Conservation (phyloP, 2,113 vertebrate genomes). For the Acrocephalus kingi region DNA sequence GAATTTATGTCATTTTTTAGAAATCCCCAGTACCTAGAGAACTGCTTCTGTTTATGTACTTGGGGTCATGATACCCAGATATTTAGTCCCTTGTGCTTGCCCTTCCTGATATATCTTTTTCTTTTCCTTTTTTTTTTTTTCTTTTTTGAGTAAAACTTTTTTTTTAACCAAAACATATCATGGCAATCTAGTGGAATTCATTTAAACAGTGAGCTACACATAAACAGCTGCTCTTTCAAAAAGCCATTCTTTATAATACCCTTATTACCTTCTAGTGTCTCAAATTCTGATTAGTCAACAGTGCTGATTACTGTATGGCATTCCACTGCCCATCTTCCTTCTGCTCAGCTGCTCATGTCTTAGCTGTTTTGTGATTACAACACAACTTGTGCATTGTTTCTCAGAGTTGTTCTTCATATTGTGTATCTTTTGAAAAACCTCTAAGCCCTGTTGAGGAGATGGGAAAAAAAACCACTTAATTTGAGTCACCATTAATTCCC, state of each 20-base stretch:
- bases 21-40: constrained; percentile 31
- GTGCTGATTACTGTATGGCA: constrained; percentile 93
- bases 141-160: constrained; percentile 67
- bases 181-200: constrained; percentile 78
- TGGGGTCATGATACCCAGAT: constrained; percentile 34
- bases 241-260: constrained; percentile 94
- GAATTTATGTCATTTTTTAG: constrained; percentile 42
- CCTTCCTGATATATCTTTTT: neutral
- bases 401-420: constrained; percentile 80
- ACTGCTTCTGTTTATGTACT: constrained; percentile 11
- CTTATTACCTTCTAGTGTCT: constrained; percentile 97
- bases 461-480: neutral
- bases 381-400: constrained; percentile 96
- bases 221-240: constrained; percentile 98
- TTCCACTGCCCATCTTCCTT: constrained; percentile 94
- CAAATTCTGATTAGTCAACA: constrained; percentile 99
- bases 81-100: constrained; percentile 52
- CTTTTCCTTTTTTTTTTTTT: neutral
- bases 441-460: constrained; percentile 51
- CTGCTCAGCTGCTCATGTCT: constrained; percentile 93
- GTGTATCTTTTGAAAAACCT: constrained; percentile 73
- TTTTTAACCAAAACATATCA: constrained; percentile 74
- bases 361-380: constrained; percentile 81
- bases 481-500: neutral
- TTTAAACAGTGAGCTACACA: constrained; percentile 85